Percentiles rank a stretch among this genome's conserved stretches.
These are phyloP conservation scores for Zaprionus ghesquierei DNA, from an alignment of 1,140 invertebrate genomes.

Conservation along the genomic window DNA sequence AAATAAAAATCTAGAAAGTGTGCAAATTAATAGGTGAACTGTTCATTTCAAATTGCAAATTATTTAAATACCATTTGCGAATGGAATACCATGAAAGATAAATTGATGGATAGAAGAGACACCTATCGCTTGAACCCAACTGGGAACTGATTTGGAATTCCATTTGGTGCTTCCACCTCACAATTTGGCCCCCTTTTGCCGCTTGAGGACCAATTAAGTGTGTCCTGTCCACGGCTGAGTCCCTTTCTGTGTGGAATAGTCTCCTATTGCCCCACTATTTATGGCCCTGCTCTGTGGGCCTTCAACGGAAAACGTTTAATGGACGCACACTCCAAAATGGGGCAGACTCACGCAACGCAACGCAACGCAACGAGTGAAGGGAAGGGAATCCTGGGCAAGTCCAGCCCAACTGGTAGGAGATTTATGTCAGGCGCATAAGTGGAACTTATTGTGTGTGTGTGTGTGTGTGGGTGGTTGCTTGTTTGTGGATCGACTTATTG, in stretches of 20 bases:
- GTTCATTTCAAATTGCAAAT: conserved; percentile 3
- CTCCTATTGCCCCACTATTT: conserved; percentile 20
- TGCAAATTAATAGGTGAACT: not conserved
- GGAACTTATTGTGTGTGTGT: not conserved
- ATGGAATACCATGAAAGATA: not conserved
- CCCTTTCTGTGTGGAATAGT: not conserved
- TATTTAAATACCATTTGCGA: not conserved
- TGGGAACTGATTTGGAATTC: not conserved
- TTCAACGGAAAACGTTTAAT: conserved; percentile 34
- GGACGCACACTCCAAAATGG: conserved; percentile 33
- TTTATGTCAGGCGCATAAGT: conserved; percentile 26
- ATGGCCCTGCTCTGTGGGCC: conserved; percentile 16
- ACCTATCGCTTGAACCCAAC: not conserved
- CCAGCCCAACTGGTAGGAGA: conserved; percentile 16
- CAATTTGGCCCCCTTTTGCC: not conserved
- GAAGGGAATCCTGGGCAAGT: too few species aligned
- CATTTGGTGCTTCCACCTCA: not conserved
- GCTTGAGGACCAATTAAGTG: conserved; percentile 29
- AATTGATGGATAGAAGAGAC: not conserved
- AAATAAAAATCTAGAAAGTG: not conserved
- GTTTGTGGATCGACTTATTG: conserved; percentile 54
- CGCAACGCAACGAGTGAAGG: too few species aligned
- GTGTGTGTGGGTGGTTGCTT: not conserved
- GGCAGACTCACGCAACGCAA: conserved; percentile 36
- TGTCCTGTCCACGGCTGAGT: conserved; percentile 7